Evolutionary conservation across 2,113 vertebrate species (phyloP).

Genomic region (Cyprinodon brontotheroides): DNA sequence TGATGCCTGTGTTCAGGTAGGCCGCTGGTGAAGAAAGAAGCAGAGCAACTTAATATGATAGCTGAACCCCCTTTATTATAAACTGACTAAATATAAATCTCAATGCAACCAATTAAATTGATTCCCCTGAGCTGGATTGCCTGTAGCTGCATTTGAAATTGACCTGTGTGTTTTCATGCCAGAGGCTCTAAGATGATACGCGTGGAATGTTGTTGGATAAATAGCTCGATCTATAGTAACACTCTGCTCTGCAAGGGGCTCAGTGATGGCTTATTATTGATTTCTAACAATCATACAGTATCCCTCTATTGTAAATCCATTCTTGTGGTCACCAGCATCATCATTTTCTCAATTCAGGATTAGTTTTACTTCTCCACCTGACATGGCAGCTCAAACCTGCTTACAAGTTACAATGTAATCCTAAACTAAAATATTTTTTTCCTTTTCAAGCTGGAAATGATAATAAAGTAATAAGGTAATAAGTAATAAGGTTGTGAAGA

Average conservation of each 20-base stretch:
- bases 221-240: background rate
- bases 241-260: background rate
- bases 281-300: background rate
- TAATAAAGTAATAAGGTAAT: background rate
- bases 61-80: background rate
- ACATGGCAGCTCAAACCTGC: background rate
- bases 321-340: too few species aligned
- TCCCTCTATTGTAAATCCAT: background rate
- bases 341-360: background rate
- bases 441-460: background rate
- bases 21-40: constrained; percentile 81
- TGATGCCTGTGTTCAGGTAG: constrained; percentile 99
- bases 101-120: background rate
- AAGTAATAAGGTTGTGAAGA: background rate
- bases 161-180: background rate
- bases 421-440: background rate
- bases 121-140: background rate
- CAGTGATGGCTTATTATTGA: background rate
- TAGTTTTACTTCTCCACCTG: background rate
- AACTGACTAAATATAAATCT: background rate
- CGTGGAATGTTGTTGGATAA: background rate
- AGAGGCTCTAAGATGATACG: background rate
- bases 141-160: background rate
- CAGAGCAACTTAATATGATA: background rate
- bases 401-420: too few species aligned